Evolutionary conservation across 2,797 vertebrate species (phyloP).

Genomic region (Dallia pectoralis): DNA sequence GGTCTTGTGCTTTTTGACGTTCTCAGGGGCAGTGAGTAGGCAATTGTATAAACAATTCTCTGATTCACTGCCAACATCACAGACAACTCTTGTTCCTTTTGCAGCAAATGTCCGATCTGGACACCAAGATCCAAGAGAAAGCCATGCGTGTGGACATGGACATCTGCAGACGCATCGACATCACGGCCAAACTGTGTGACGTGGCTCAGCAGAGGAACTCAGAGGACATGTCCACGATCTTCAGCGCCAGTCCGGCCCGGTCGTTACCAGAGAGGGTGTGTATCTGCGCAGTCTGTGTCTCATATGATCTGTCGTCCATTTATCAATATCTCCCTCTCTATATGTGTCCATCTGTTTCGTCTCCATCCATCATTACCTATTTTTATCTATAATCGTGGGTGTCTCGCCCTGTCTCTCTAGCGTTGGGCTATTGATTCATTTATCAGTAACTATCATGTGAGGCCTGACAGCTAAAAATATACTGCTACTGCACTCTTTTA

Average conservation of each 20-base stretch:
- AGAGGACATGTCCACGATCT: slow-evolving; percentile 98
- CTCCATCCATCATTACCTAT: too few relatives aligned
- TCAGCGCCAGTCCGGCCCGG: slow-evolving; percentile 82
- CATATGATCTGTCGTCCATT: too few relatives aligned
- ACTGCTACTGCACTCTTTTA: neutral
- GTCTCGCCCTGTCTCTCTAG: too few relatives aligned
- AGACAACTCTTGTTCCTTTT: slow-evolving; percentile 47
- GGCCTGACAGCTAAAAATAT: neutral
- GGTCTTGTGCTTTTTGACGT: neutral
- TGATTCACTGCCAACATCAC: slow-evolving; percentile 4
- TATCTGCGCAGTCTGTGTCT: neutral
- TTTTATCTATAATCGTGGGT: too few relatives aligned
- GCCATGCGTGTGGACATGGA: slow-evolving; percentile 99
- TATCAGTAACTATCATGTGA: neutral
- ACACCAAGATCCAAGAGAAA: slow-evolving; percentile 98
- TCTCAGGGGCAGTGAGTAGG: neutral
- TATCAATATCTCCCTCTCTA: neutral
- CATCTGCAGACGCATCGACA: slow-evolving; percentile 98
- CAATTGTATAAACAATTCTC: neutral
- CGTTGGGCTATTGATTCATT: too few relatives aligned
- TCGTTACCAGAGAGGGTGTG: slow-evolving; percentile 68
- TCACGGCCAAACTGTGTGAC: slow-evolving; percentile 98
- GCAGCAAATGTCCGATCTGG: slow-evolving; percentile 98
- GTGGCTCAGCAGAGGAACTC: slow-evolving; percentile 98
- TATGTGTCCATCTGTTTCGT: neutral